Evolutionary conservation across 2,113 vertebrate species (phyloP), one percentile per base, ranked within the genome.

Genomic region (Rhipidura dahli): DNA sequence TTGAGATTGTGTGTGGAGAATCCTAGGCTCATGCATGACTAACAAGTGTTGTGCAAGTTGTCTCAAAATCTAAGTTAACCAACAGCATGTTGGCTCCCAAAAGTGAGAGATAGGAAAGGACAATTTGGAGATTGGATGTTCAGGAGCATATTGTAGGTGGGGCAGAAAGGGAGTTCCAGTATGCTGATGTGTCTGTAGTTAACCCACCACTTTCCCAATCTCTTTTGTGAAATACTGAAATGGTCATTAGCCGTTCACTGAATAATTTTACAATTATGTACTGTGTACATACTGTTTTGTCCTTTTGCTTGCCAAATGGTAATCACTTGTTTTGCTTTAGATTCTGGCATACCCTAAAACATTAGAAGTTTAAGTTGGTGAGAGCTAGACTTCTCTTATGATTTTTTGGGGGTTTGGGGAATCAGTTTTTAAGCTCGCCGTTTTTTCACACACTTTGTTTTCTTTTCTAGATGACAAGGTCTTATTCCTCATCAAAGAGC

Each of bases 401-500:
- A 20, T 59, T 75, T 83, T 57, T 31, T 17, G 44, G 24, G 18
- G 2, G 6, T 42, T 63, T 93, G 23, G 10, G 16, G 31, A 76
- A 79, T 73, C 12, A 37, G 1, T 77, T 88, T 91, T 88, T 73
- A 79, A 65, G 33, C 15, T 94, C 0, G 0, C 8, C 84, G 6
- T 83, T 61, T 65, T 51, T 51, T 54, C 2, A 44, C 27, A 77
- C 17, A 19, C 11, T 51, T 3, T 71, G 10, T 68, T 94, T 95
- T 56, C 94, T 42, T 76, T 96, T 77, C 70, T 94, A 99, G 99
- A 99, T 97, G 99, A 99, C 95, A 98, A 97, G 91, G 98, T 99
- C 92, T 99, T 99, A 53, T 98, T 98, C 61, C 95, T 99, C 87
- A 99, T 99, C 95, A 98, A 98, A 76, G 99, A 99, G 94, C 93